Conservation (phyloP, 2,113 vertebrate species). For the Spheniscus mendiculus region DNA sequence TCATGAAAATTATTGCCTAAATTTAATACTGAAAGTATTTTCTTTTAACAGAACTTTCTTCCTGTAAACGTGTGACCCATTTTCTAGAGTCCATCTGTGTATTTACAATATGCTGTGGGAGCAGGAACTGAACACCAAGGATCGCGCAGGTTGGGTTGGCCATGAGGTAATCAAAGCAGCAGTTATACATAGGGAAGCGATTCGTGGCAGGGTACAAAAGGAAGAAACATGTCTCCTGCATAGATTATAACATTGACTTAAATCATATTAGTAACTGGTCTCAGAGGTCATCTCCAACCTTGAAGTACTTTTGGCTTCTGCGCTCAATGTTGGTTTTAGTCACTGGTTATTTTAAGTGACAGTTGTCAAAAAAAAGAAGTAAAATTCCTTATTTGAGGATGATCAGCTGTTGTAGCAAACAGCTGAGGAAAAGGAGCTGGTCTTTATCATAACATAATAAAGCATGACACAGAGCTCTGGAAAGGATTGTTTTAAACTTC, state of each 20-base stretch:
- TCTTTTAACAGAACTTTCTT: neutral
- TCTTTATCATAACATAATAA: neutral
- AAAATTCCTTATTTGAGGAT: neutral
- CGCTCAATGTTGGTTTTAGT: neutral
- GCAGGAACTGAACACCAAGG: neutral
- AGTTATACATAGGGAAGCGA: neutral
- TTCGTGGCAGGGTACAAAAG: neutral
- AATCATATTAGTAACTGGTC: neutral
- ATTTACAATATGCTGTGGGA: neutral
- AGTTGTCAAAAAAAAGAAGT: neutral
- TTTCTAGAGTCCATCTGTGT: neutral
- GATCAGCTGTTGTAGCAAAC: neutral
- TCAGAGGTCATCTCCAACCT: neutral
- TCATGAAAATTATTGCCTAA: neutral
- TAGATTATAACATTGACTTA: neutral
- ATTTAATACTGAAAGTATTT: neutral
- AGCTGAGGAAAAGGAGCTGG: neutral
- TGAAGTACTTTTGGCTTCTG: neutral
- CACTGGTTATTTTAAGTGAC: neutral
- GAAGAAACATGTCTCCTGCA: neutral
- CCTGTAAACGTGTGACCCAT: neutral
- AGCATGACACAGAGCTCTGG: neutral
- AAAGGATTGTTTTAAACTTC: neutral
- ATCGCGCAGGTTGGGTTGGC: neutral
- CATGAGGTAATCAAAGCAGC: neutral